Percentiles rank a stretch among this genome's conserved stretches.
Evolutionary conservation across 2,797 vertebrate species (phyloP).

Genomic region (Sternarchorhynchus goeldii): DNA sequence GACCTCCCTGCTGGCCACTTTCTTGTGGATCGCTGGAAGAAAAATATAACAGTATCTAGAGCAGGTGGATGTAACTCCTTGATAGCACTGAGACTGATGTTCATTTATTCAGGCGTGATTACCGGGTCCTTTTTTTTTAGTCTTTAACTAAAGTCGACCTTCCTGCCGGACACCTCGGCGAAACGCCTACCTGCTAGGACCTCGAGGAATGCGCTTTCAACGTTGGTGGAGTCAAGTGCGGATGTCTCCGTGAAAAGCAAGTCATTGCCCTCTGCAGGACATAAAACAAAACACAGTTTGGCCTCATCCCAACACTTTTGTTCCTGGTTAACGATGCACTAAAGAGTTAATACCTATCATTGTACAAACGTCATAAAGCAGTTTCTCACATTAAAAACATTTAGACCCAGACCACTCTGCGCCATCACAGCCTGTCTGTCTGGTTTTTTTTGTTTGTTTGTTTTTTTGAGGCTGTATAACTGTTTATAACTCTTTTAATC

Average conservation of each 20-base stretch:
- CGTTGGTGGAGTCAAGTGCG: constrained; percentile 92
- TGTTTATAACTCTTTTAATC: too few species aligned
- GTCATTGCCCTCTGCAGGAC: constrained; percentile 84
- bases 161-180: neutral
- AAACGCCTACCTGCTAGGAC: constrained; percentile 85
- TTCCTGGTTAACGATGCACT: too few species aligned
- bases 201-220: constrained; percentile 93
- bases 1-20: constrained; percentile 76
- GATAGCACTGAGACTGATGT: too few species aligned
- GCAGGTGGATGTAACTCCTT: neutral
- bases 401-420: too few species aligned
- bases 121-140: neutral
- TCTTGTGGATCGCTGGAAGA: constrained; percentile 72
- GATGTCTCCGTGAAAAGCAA: constrained; percentile 96
- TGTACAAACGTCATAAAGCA: too few species aligned
- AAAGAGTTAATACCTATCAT: too few species aligned
- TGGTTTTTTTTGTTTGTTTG: too few species aligned
- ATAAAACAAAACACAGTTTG: neutral
- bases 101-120: too few species aligned
- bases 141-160: neutral
- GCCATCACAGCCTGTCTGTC: too few species aligned
- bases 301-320: too few species aligned
- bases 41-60: neutral
- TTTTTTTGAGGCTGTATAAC: too few species aligned
- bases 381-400: too few species aligned